phyloP scores from a whole-genome alignment of 1,140 invertebrate genomes.

The Xylocopa sonorina region DNA sequence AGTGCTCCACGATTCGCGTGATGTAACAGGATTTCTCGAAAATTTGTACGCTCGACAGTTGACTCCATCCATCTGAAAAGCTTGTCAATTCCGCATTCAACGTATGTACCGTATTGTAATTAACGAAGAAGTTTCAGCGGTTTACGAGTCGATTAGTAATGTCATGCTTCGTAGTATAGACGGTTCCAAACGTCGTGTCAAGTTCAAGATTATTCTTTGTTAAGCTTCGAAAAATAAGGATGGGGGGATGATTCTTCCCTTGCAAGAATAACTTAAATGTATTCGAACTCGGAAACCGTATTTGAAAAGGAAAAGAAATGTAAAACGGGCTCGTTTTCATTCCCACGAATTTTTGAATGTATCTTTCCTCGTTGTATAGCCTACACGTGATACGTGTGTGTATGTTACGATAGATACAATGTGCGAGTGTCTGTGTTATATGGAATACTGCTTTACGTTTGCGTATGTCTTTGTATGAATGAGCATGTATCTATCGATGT shows the following conservation, averaged over 20 bases:
- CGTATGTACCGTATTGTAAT: conserved; percentile 67
- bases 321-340: conserved; percentile 18
- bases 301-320: not conserved
- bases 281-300: conserved; percentile 12
- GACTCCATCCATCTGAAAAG: conserved; percentile 72
- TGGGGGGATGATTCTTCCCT: conserved; percentile 36
- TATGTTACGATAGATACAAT: not conserved
- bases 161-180: conserved; percentile 68
- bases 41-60: conserved; percentile 61
- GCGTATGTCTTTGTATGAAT: not conserved
- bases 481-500: conserved; percentile 25
- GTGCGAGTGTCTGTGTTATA: not conserved
- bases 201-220: conserved; percentile 66
- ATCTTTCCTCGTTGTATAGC: conserved; percentile 35
- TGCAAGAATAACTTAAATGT: conserved; percentile 27
- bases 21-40: conserved; percentile 41
- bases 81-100: conserved; percentile 76
- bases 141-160: conserved; percentile 55
- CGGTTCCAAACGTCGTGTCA: conserved; percentile 52
- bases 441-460: conserved; percentile 15
- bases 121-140: conserved; percentile 56
- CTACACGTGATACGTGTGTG: conserved; percentile 25
- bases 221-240: conserved; percentile 56
- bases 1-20: not conserved
- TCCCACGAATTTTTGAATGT: conserved; percentile 18